These are phyloP conservation scores for Glyptemys insculpta DNA, from an alignment of 2,797 vertebrate genomes.

Conservation along the genomic window DNA sequence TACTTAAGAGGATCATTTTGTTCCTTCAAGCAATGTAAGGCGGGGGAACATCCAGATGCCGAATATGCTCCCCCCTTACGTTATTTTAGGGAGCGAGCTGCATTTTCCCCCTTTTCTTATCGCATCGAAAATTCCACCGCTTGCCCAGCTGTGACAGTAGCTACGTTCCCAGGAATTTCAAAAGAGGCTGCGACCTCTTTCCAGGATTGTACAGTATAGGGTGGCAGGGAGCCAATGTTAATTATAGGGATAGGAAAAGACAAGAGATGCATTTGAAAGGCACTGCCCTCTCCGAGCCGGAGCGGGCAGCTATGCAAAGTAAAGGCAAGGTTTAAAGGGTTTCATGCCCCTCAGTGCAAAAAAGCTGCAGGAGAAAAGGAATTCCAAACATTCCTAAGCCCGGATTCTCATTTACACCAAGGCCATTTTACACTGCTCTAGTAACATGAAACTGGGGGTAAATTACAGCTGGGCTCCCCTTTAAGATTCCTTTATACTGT, in stretches of 20 bases:
- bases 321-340: fast-evolving
- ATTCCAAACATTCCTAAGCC: not conserved
- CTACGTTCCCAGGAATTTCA: slow-evolving; percentile 49
- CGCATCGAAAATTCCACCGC: not conserved
- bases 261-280: slow-evolving; percentile 30
- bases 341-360: not conserved
- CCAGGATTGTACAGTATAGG: slow-evolving; percentile 50
- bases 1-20: not conserved
- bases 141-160: slow-evolving; percentile 62
- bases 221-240: slow-evolving; percentile 67
- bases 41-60: not conserved
- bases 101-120: slow-evolving; percentile 57
- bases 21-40: not conserved
- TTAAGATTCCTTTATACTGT: not conserved
- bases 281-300: not conserved
- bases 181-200: slow-evolving; percentile 60
- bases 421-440: not conserved
- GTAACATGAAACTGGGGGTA: not conserved
- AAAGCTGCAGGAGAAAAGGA: not conserved
- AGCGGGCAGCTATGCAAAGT: not conserved
- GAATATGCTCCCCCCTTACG: not conserved
- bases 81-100: not conserved
- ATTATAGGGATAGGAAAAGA: slow-evolving; percentile 59
- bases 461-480: not conserved
- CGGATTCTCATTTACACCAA: not conserved